A percentile compares a stretch with the other conserved stretches of the same genome.
Evolutionary conservation across 2,888 invertebrate genomes (phyloP).

Genomic region (Empis livida): DNA sequence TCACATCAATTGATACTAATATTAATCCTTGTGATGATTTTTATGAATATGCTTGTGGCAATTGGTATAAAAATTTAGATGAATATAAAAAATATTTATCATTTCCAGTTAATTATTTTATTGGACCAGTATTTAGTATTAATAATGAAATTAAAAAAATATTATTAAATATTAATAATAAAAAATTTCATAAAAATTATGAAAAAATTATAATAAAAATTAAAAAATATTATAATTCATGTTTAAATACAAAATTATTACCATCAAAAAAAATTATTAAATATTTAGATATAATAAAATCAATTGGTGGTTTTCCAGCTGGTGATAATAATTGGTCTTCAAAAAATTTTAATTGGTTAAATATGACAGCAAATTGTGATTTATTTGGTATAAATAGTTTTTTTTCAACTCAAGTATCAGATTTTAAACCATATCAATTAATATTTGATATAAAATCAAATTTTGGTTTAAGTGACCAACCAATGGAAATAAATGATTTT

Average conservation of each 20-base stretch:
- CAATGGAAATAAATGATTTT: background rate
- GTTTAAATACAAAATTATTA: background rate
- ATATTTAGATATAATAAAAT: background rate
- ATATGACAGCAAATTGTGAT: background rate
- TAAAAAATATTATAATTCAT: background rate
- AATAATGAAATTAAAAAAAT: background rate
- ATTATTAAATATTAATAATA: background rate
- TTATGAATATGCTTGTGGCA: conserved; percentile 1
- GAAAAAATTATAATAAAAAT: background rate
- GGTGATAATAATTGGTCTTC: background rate
- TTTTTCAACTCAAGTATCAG: background rate
- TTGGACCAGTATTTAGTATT: background rate
- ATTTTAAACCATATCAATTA: background rate
- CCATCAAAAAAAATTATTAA: background rate
- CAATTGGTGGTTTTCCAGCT: background rate
- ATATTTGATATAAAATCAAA: background rate
- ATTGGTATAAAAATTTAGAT: background rate
- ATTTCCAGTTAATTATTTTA: background rate
- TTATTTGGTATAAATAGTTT: background rate
- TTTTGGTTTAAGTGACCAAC: background rate
- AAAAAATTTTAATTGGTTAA: background rate
- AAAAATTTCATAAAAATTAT: background rate
- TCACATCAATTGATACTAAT: background rate
- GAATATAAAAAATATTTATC: background rate
- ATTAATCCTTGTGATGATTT: conserved; percentile 1